Evolutionary conservation across 2,113 vertebrate species (phyloP).

Genomic region (Dendrocopos noguchii): DNA sequence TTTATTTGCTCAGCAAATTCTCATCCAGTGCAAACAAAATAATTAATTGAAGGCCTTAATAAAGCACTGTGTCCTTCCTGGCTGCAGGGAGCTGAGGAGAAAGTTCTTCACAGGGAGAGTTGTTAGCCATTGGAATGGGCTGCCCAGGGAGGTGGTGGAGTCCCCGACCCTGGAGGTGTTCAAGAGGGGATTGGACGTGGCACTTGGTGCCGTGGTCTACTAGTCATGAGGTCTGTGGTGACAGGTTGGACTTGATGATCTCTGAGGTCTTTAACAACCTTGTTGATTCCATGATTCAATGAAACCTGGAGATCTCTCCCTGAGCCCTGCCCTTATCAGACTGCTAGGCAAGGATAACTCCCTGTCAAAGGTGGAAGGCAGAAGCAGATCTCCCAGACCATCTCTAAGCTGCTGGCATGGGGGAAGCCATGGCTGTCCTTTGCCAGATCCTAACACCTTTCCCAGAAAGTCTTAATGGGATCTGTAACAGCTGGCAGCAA

Average conservation of each 20-base stretch:
- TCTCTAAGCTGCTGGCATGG: background rate
- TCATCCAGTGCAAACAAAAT: background rate
- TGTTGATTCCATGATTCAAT: too few relatives aligned
- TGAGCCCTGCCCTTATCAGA: background rate
- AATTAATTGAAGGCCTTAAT: background rate
- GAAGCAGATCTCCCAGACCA: background rate
- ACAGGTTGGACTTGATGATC: too few relatives aligned
- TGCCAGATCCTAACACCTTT: background rate
- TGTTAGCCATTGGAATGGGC: too few relatives aligned
- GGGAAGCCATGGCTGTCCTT: background rate
- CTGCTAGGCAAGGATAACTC: background rate
- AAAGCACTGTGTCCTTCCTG: fast-evolving
- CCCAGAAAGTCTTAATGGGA: background rate
- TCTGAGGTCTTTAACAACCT: too few relatives aligned
- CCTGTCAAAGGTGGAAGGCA: background rate
- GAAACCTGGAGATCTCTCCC: background rate
- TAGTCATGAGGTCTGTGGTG: too few relatives aligned
- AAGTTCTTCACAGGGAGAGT: too few relatives aligned
- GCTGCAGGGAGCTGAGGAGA: background rate
- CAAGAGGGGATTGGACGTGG: too few relatives aligned
- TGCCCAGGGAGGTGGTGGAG: too few relatives aligned
- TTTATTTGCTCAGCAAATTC: constrained; percentile 10
- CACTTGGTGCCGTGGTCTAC: too few relatives aligned
- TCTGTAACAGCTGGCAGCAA: background rate
- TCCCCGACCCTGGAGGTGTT: too few relatives aligned